Evolutionary conservation across 2,113 vertebrate species (phyloP), one percentile per base, ranked within the genome.

Genomic region (Vulpes lagopus): DNA sequence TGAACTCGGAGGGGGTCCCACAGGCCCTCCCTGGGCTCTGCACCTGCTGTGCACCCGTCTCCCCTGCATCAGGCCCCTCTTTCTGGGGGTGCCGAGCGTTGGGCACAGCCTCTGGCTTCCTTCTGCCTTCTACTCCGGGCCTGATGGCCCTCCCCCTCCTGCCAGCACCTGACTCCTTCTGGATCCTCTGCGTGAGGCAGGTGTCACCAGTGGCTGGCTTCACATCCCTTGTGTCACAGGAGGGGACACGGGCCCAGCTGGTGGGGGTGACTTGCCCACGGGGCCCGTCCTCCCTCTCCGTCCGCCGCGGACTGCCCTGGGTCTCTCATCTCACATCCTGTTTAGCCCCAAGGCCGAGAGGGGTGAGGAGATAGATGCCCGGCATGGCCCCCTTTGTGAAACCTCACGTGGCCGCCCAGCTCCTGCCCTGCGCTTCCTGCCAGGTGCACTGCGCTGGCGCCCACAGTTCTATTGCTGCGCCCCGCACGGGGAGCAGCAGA

Each of bases 1-100:
- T 10, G n/a, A 65, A 43, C 25, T 20, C 30, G 0, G 25, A 22
- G 81, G 81, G 32, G 32, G 14, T 11, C 38, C 11, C 49, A 2
- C 4, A 5, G 35, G 30, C 19, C 30, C 19, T 1, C 35, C 43
- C 62, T 8, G 35, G 1, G 19, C 64, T 32, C 32, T 20, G 11
- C 1, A 4, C 3, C 27, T 60, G 30, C n/a, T 10, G 53, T 49
- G n/a, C 20, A 60, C 59, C 59, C 59, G 1, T 20, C 30, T 1
- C 2, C 55, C 16, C 79, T 7, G 22, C 20, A 27, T 19, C 23
- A 67, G 19, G 60, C 32, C n/a, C 32, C 0, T 19, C 25, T 27
- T 30, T 57, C 59, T 22, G 8, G 11, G 7, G 1, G 0, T 3
- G 30, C 7, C 3, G 43, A 11, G 23, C 7, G 2, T 25, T 35